Conservation (phyloP, 1,140 invertebrate species). For the Drosophila arizonae region DNA sequence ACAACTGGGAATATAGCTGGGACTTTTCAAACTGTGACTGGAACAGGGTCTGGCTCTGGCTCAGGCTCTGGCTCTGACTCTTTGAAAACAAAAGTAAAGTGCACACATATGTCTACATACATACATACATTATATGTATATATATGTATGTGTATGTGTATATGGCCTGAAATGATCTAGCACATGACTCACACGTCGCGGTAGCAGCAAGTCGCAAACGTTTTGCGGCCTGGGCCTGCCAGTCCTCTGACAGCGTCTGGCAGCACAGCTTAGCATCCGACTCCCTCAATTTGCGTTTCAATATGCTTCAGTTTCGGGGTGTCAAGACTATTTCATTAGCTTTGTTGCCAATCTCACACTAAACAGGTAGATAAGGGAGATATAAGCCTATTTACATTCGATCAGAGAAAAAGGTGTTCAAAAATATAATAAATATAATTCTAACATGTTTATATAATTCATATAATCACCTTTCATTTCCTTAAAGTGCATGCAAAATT, state of each 20-base stretch:
- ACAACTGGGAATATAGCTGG: conserved; percentile 55
- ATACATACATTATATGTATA: conserved; percentile 1
- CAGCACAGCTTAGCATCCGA: conserved; percentile 51
- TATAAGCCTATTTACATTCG: no score
- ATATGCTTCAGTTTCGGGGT: not conserved
- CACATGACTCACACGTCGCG: conserved; percentile 67
- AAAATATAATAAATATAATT: no score
- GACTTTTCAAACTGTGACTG: conserved; percentile 20
- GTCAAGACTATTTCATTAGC: not conserved
- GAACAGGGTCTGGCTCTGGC: conserved; percentile 35
- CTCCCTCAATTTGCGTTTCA: conserved; percentile 46
- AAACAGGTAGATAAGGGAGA: not conserved
- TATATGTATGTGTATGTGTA: conserved; percentile 6
- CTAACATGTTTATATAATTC: no score
- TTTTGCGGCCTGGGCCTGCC: conserved; percentile 30
- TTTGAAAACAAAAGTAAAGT: conserved; percentile 78
- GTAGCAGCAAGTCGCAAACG: conserved; percentile 49
- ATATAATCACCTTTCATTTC: no score
- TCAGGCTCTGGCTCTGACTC: conserved; percentile 32
- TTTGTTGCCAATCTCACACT: not conserved
- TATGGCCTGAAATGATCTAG: conserved; percentile 47
- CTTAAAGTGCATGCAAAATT: conserved; percentile 21
- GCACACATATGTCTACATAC: conserved; percentile 24
- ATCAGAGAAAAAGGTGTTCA: no score
- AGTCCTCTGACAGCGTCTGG: conserved; percentile 35